A percentile compares a stretch with the other conserved stretches of the same genome.
phyloP scores from a whole-genome alignment of 2,797 vertebrate genomes.

The Rhinoraja longicauda region DNA sequence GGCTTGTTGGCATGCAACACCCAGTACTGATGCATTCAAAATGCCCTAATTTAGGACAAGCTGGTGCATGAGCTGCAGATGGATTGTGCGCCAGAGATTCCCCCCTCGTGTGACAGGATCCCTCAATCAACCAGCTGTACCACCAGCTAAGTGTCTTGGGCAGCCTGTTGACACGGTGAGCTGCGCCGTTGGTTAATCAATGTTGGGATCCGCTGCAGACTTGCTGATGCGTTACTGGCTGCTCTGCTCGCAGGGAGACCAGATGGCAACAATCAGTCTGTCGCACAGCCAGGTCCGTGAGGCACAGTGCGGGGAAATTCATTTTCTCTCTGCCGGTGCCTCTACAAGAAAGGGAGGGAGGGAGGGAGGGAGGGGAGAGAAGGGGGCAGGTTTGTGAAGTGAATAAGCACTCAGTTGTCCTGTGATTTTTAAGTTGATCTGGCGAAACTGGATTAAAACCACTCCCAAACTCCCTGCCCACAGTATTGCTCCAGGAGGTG shows the following conservation, averaged over 20 bases:
- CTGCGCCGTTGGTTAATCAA: neutral
- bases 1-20: too few relatives aligned
- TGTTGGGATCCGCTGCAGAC: neutral
- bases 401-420: neutral
- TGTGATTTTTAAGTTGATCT: neutral
- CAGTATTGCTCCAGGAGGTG: neutral
- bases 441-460: neutral
- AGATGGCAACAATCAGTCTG: conserved; percentile 12
- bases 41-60: neutral
- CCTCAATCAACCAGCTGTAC: neutral
- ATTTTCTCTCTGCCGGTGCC: neutral
- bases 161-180: neutral
- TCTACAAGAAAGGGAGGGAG: neutral
- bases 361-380: too few relatives aligned
- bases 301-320: neutral
- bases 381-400: neutral
- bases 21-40: neutral
- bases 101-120: neutral
- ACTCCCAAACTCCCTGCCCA: neutral
- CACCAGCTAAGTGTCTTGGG: neutral
- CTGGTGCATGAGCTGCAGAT: neutral
- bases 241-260: neutral
- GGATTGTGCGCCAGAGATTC: neutral
- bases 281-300: neutral
- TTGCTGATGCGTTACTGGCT: neutral